phyloP scores from a whole-genome alignment of 2,888 invertebrate species.

The Norana najaformis region DNA sequence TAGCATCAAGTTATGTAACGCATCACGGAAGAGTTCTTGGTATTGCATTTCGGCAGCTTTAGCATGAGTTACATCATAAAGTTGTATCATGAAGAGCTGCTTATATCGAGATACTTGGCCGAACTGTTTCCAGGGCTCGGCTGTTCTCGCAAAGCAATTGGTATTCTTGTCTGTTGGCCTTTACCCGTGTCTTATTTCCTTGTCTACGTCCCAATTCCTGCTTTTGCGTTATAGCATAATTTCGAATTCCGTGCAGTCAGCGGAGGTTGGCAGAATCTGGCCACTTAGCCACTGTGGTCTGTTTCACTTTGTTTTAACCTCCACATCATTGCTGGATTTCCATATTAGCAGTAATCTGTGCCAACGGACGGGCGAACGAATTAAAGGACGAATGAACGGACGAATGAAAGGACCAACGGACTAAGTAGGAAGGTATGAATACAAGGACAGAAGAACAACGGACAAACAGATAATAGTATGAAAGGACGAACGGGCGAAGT shows the following conservation, averaged over 20 bases:
- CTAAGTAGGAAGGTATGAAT: no score
- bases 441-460: no score
- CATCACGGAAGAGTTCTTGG: background rate
- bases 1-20: background rate
- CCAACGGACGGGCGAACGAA: background rate
- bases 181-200: background rate
- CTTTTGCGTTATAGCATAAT: background rate
- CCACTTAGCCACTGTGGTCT: background rate
- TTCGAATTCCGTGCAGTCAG: background rate
- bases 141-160: background rate
- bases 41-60: background rate
- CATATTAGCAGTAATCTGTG: background rate
- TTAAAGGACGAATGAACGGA: background rate
- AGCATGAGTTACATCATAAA: background rate
- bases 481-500: no score
- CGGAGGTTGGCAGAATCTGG: background rate
- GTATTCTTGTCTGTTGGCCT: background rate
- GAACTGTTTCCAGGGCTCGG: background rate
- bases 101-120: background rate
- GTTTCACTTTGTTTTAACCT: background rate
- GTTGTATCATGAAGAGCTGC: background rate
- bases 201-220: constrained; percentile 13
- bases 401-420: background rate
- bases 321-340: background rate
- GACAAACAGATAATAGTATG: no score